Base-by-base conservation (phyloP, 2,797 vertebrate species). In the Clarias fuscus region DNA sequence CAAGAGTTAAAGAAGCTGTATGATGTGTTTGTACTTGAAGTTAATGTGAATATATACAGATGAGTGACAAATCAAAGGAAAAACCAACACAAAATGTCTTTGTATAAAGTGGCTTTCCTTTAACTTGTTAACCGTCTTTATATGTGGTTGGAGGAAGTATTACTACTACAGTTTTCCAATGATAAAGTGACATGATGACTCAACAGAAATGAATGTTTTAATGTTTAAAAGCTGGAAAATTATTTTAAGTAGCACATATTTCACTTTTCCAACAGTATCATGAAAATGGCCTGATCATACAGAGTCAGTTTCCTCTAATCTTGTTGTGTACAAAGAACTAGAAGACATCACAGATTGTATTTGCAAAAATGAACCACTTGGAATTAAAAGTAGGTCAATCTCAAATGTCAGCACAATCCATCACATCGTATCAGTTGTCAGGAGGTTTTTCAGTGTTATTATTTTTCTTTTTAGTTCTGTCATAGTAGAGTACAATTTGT, bases 1-100 rank as follows among this genome's bases (percentile, higher is more conserved):
- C 30, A 70, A 86, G 7, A 70, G 67, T 37, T 33, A 85, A 80
- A 40, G 22, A 82, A 43, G 48, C 82, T 73, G 30, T 62, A 64
- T 80, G 17, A 79, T 48, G 22, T 65, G 71, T 67, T 56, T 86
- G 80, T 83, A 76, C 65, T 20, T 65, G 72, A 86, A 30, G n/a
- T 14, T 68, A 83, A 77, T 48, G 53, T 68, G 30, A 82, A 76
- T 58, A 82, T 27, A 82, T 82, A 76, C 24, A 83, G n/a, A 83
- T 65, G 40, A 40, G 77, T 65, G 61, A 48, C 78, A 81, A 27
- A 65, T 81, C 27, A 43, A 81, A 48, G 61, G 62, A 81, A 65
- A 81, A 81, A 64, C 22, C 59, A 62, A 40, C 33, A 79, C 17
- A 59, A 58, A n/a, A 30, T 78, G 5, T 67, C 24, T 30, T 62